A percentile compares a stretch with the other conserved stretches of the same genome.
These are phyloP conservation scores for Sarcoramphus papa DNA, from an alignment of 2,797 vertebrate species.

Conservation along the genomic window DNA sequence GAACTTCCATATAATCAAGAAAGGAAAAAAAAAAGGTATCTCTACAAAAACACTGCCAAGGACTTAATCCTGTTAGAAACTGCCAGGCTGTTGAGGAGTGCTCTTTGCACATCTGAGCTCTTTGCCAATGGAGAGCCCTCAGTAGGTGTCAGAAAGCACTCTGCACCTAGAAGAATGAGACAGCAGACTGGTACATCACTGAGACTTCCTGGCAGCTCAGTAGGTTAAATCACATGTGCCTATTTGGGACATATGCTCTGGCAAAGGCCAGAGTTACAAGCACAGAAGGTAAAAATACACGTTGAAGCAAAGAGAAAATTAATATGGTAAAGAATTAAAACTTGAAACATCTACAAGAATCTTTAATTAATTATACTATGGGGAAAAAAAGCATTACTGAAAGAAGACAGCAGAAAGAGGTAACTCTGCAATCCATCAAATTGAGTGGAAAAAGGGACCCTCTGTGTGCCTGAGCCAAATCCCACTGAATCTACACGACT, in stretches of 20 bases:
- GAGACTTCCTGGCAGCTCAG: not conserved
- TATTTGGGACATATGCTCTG: not conserved
- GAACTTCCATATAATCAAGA: constrained; percentile 15
- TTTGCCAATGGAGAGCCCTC: not conserved
- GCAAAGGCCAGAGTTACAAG: not conserved
- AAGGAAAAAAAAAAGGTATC: not conserved
- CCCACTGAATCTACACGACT: not conserved
- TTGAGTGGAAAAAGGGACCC: not conserved
- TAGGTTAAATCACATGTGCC: not conserved
- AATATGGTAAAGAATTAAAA: not conserved
- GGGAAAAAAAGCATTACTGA: not conserved
- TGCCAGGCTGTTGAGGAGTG: not conserved
- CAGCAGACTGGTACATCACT: not conserved
- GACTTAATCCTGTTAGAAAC: not conserved
- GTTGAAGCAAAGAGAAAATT: not conserved
- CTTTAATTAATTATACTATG: not conserved
- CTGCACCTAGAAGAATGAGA: not conserved
- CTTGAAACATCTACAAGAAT: not conserved
- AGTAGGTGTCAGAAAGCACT: not conserved
- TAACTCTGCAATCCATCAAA: not conserved
- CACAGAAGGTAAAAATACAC: not conserved
- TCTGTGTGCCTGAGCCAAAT: not conserved
- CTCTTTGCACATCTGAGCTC: not conserved
- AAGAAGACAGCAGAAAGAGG: not conserved
- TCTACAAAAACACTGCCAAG: not conserved